phyloP scores from a whole-genome alignment of 2,797 vertebrate genomes.

The Natrix natrix region DNA sequence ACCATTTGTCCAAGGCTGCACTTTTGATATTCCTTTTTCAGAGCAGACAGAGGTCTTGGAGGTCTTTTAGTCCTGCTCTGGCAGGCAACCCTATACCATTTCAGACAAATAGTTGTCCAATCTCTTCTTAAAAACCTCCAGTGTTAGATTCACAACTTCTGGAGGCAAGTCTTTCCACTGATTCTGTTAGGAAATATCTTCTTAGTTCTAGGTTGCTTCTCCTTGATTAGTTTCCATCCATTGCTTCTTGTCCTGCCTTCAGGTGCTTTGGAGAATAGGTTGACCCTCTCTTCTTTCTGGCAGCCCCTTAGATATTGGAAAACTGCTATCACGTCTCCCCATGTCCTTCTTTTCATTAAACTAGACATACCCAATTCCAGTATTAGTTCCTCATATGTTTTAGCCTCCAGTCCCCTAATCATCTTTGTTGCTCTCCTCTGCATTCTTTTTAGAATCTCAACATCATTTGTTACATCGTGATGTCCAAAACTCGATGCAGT shows the following conservation, averaged over 20 bases:
- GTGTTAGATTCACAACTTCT: background rate
- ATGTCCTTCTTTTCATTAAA: background rate
- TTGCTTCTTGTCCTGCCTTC: background rate
- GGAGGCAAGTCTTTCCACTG: background rate
- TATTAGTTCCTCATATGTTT: background rate
- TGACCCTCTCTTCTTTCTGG: background rate
- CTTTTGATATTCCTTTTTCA: background rate
- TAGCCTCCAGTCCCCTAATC: background rate
- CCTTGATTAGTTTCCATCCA: background rate
- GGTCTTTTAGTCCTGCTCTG: background rate
- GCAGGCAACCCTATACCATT: background rate
- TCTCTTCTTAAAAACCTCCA: background rate
- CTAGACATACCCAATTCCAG: background rate
- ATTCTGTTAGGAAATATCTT: background rate
- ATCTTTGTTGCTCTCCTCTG: background rate
- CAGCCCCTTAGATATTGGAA: background rate
- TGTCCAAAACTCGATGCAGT: background rate
- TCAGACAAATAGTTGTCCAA: background rate
- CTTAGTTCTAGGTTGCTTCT: background rate
- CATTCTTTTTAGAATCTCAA: background rate
- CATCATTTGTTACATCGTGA: background rate
- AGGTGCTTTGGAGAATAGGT: background rate
- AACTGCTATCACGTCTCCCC: background rate
- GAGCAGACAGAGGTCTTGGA: background rate
- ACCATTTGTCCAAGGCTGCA: background rate